phyloP scores from a whole-genome alignment of 2,888 invertebrate genomes.

The Sepiola atlantica region DNA sequence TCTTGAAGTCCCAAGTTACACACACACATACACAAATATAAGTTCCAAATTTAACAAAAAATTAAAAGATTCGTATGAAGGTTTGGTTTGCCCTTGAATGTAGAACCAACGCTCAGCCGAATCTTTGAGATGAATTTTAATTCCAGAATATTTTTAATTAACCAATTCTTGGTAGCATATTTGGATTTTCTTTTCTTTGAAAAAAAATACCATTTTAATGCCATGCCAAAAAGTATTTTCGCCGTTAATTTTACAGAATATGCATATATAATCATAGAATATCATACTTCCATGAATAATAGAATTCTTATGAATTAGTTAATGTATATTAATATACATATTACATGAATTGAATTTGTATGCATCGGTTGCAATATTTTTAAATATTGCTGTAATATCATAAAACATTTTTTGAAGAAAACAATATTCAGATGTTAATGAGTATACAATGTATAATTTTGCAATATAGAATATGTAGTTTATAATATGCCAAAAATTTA shows the following conservation, averaged over 20 bases:
- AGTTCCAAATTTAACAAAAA: background rate
- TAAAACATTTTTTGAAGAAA: background rate
- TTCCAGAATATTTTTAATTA: background rate
- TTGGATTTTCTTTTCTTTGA: background rate
- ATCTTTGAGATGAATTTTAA: background rate
- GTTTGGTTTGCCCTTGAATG: background rate
- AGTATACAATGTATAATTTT: background rate
- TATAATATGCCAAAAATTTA: background rate
- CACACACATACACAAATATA: background rate
- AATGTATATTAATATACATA: background rate
- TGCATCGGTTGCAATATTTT: background rate
- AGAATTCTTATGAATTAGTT: background rate
- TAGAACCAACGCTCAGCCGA: slow-evolving; percentile 20
- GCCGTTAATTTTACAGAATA: background rate
- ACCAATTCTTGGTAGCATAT: background rate
- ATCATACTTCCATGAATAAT: background rate
- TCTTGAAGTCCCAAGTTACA: background rate
- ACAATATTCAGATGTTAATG: background rate
- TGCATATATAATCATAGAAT: background rate
- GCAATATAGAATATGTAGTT: background rate
- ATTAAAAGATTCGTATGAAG: background rate
- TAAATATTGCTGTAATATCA: background rate
- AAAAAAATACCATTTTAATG: background rate
- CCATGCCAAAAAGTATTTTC: background rate
- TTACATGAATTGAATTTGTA: too few species aligned